A percentile compares a stretch with the other conserved stretches of the same genome.
Conservation (phyloP, 1,140 invertebrate genomes). For the Meloidogyne floridensis region DNA sequence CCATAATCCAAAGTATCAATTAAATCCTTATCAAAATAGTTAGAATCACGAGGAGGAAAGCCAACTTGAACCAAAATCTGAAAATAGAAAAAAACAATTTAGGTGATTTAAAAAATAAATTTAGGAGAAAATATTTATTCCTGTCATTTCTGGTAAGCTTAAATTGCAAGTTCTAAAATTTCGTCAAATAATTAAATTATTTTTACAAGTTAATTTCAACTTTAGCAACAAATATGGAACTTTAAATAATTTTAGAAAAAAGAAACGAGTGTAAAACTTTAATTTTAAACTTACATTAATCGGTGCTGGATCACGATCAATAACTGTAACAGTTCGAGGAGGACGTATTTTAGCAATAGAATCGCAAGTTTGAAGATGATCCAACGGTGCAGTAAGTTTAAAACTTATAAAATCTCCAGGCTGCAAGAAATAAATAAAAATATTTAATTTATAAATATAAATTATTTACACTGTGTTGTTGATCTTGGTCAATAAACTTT, state of each 20-base stretch:
- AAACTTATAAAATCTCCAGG: background rate
- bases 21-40: background rate
- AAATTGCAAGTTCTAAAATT: too few species aligned
- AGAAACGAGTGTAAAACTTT: background rate
- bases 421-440: background rate
- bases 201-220: too few species aligned
- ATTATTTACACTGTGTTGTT: background rate
- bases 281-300: background rate
- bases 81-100: background rate
- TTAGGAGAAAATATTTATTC: too few species aligned
- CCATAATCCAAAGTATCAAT: conserved; percentile 6
- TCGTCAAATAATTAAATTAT: too few species aligned
- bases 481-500: background rate
- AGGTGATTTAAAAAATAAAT: too few species aligned
- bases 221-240: too few species aligned
- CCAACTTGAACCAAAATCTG: background rate
- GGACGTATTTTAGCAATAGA: background rate
- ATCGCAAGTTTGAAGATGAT: background rate
- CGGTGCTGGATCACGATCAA: background rate
- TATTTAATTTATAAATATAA: background rate
- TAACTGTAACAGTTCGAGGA: background rate
- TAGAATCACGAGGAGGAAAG: background rate
- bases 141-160: too few species aligned
- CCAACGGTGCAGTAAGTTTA: background rate
- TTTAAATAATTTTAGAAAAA: too few species aligned